Conservation (phyloP, 2,888 invertebrate species). For the Uropetala carovei region DNA sequence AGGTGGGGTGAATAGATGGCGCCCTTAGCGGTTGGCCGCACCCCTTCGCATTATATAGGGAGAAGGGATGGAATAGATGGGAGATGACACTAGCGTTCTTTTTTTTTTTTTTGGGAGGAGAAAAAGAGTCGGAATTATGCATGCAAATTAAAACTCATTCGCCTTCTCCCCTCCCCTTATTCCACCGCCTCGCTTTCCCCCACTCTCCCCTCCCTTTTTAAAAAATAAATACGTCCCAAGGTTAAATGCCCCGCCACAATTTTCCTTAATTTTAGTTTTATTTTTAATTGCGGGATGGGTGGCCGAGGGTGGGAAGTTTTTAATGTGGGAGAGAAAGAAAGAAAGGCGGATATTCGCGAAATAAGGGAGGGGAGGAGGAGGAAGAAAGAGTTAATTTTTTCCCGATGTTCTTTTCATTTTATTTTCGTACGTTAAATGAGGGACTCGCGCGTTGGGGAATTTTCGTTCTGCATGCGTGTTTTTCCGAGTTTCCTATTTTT, state of each 20-base stretch:
- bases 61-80: not conserved
- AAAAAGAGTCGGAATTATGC: conserved; percentile 67
- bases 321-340: not conserved
- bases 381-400: not conserved
- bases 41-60: not conserved
- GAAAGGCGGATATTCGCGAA: not conserved
- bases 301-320: not conserved
- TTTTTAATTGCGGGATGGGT: conserved; percentile 66
- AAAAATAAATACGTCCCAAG: not conserved
- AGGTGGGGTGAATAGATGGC: no score
- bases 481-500: no score
- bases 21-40: not conserved
- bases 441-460: no score
- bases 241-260: conserved; percentile 61
- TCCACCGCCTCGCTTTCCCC: not conserved
- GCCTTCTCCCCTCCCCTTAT: conserved; percentile 41
- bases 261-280: conserved; percentile 64
- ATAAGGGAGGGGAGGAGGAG: no score
- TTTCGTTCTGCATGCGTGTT: no score
- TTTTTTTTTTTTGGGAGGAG: conserved; percentile 36
- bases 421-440: no score
- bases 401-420: not conserved
- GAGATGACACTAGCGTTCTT: not conserved
- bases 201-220: not conserved
- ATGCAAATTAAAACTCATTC: conserved; percentile 66